A percentile compares a stretch with the other conserved stretches of the same genome.
phyloP scores from a whole-genome alignment of 2,888 invertebrate genomes.

The Pyrocoelia pectoralis region DNA sequence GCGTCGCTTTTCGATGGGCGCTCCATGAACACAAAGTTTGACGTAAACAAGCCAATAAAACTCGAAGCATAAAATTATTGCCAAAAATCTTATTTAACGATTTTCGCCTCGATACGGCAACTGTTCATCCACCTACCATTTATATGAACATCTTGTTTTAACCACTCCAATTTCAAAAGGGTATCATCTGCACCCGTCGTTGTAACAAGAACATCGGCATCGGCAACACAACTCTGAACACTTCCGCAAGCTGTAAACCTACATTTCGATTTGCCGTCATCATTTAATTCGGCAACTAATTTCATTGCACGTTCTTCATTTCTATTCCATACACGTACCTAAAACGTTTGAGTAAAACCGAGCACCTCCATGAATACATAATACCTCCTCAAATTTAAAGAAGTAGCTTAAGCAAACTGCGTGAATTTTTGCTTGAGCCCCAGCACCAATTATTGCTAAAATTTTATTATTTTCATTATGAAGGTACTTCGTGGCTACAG shows the following conservation, averaged over 20 bases:
- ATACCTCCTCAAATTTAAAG: slow-evolving; percentile 59
- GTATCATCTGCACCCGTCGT: slow-evolving; percentile 64
- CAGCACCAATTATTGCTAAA: slow-evolving; percentile 64
- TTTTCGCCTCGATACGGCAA: too few relatives aligned
- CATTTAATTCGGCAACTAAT: slow-evolving; percentile 54
- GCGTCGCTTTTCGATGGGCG: too few relatives aligned
- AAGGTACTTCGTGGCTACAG: slow-evolving; percentile 64
- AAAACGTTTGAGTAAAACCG: slow-evolving; percentile 20
- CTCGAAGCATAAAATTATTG: too few relatives aligned
- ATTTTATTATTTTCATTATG: slow-evolving; percentile 49
- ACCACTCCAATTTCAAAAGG: slow-evolving; percentile 62
- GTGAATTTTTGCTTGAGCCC: slow-evolving; percentile 63
- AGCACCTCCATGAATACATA: background rate
- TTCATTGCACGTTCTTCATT: slow-evolving; percentile 52
- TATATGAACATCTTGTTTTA: slow-evolving; percentile 66
- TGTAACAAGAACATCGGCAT: slow-evolving; percentile 70
- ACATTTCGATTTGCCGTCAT: slow-evolving; percentile 24
- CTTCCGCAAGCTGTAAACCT: slow-evolving; percentile 45
- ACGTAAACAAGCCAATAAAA: too few relatives aligned
- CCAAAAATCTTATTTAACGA: too few relatives aligned
- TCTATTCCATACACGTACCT: slow-evolving; percentile 67
- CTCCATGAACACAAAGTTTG: too few relatives aligned
- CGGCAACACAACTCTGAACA: slow-evolving; percentile 61
- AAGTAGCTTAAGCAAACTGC: slow-evolving; percentile 61
- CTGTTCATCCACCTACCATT: too few relatives aligned